A percentile compares a stretch with the other conserved stretches of the same genome.
Evolutionary conservation across 2,888 invertebrate genomes (phyloP).

Genomic region (Hyposoter dolosus): DNA sequence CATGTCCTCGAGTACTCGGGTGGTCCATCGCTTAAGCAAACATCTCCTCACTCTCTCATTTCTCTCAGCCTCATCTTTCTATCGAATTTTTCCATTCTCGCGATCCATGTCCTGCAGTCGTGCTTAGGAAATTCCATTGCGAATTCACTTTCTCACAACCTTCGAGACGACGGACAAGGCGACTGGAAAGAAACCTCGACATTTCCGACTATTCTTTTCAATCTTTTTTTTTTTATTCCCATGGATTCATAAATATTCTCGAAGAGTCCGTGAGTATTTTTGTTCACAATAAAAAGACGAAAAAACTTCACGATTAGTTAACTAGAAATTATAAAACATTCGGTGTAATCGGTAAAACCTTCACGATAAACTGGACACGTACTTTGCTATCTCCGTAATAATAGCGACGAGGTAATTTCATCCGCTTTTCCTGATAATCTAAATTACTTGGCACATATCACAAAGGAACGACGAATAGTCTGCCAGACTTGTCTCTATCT

Average conservation of each 20-base stretch:
- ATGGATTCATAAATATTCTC: not conserved
- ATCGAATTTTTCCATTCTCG: not conserved
- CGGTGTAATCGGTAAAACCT: constrained; percentile 30
- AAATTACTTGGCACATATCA: constrained; percentile 70
- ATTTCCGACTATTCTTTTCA: not conserved
- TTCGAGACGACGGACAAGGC: not conserved
- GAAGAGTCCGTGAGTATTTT: not conserved
- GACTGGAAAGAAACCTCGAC: not conserved
- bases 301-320: not conserved
- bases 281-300: not conserved
- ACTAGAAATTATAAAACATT: constrained; percentile 7
- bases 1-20: constrained; percentile 42
- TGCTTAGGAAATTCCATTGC: constrained; percentile 2
- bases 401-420: constrained; percentile 53
- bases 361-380: constrained; percentile 56
- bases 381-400: constrained; percentile 65
- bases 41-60: constrained; percentile 24
- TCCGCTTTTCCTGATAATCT: constrained; percentile 70
- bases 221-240: not conserved
- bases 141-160: not conserved
- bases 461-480: constrained; percentile 59
- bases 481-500: constrained; percentile 20
- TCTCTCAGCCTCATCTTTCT: constrained; percentile 10
- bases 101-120: not conserved
- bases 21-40: constrained; percentile 46